A percentile compares a stretch with the other conserved stretches of the same genome.
Evolutionary conservation across 92 coral and sea anemone species (phyloP).

Genomic region (Porites rus): DNA sequence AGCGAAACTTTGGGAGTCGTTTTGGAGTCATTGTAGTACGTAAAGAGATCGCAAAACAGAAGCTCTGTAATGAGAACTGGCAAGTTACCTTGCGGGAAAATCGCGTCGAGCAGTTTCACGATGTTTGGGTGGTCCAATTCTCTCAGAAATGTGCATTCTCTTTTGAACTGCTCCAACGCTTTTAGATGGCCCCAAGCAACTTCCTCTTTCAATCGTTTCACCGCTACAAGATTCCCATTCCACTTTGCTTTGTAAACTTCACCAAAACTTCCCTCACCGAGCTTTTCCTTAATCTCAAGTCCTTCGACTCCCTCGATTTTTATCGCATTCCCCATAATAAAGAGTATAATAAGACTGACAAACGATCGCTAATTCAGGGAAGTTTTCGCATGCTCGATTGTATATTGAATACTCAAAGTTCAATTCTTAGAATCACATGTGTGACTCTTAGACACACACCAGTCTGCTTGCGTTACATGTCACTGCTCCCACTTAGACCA

Average conservation of each 20-base stretch:
- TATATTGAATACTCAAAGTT: no score
- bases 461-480: no score
- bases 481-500: no score
- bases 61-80: slow-evolving; percentile 67
- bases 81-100: slow-evolving; percentile 29
- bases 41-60: slow-evolving; percentile 51
- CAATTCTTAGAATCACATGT: no score
- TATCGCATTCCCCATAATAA: slow-evolving; percentile 36
- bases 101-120: slow-evolving; percentile 42
- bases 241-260: slow-evolving; percentile 60
- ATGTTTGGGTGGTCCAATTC: slow-evolving; percentile 58
- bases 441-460: no score
- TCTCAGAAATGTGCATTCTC: slow-evolving; percentile 58
- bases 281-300: slow-evolving; percentile 29
- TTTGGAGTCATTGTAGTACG: slow-evolving; percentile 40
- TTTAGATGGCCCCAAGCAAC: slow-evolving; percentile 27
- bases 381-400: background rate
- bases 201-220: slow-evolving; percentile 48
- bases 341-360: background rate
- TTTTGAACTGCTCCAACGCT: slow-evolving; percentile 42
- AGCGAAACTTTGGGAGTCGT: slow-evolving; percentile 58
- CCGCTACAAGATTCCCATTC: slow-evolving; percentile 49
- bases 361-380: background rate
- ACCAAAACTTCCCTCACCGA: slow-evolving; percentile 62
- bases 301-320: slow-evolving; percentile 45